These are phyloP conservation scores for Drosophila sulfurigaster DNA, from an alignment of 1,140 invertebrate species.

Conservation along the genomic window DNA sequence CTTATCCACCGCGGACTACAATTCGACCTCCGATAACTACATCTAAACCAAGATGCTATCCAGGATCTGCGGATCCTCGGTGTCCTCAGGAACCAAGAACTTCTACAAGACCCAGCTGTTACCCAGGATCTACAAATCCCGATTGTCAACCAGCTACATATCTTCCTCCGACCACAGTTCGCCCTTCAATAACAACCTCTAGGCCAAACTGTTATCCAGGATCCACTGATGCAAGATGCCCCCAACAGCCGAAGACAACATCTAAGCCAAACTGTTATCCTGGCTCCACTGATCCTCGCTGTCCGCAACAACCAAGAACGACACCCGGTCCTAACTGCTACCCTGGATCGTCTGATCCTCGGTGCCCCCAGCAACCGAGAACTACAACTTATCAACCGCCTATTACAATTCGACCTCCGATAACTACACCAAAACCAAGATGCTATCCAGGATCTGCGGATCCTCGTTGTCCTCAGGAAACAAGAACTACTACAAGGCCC, in stretches of 20 bases:
- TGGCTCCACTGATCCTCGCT: conserved; percentile 77
- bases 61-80: conserved; percentile 32
- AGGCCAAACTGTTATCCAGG: conserved; percentile 70
- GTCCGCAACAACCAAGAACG: conserved; percentile 45
- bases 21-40: conserved; percentile 19
- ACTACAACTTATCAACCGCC: neutral
- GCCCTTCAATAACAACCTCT: neutral
- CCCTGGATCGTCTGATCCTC: conserved; percentile 2
- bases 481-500: conserved; percentile 40
- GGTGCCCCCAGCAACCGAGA: conserved; percentile 3
- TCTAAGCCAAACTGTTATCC: conserved; percentile 63
- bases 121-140: conserved; percentile 81
- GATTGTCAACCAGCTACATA: conserved; percentile 24
- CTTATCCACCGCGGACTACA: neutral
- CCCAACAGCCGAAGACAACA: conserved; percentile 70
- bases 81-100: conserved; percentile 72
- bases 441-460: conserved; percentile 29
- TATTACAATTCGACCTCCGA: too few relatives aligned
- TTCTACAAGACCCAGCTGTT: conserved; percentile 50
- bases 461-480: conserved; percentile 23
- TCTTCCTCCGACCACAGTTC: neutral
- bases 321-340: conserved; percentile 20
- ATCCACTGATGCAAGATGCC: conserved; percentile 84
- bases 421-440: neutral
- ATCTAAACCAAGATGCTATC: conserved; percentile 25